Percentiles rank a stretch among this genome's conserved stretches.
phyloP scores from a whole-genome alignment of 2,888 invertebrate species.

The Macrophya annulata region DNA sequence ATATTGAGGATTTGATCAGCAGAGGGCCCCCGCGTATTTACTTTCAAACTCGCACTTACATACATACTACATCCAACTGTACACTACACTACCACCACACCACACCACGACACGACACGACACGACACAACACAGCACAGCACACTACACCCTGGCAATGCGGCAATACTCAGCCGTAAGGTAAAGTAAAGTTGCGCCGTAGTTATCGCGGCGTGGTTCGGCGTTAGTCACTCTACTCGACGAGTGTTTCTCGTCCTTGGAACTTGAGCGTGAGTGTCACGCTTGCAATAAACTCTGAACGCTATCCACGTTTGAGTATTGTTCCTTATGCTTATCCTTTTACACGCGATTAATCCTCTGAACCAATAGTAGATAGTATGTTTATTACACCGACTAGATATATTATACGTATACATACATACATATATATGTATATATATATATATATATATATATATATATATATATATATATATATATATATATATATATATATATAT shows the following conservation, averaged over 20 bases:
- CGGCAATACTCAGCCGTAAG: neutral
- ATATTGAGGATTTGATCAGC: neutral
- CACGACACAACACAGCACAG: no score
- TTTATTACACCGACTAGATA: neutral
- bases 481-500: no score
- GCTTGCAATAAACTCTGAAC: conserved; percentile 45
- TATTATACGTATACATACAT: no score
- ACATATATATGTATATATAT: no score
- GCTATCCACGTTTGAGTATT: conserved; percentile 28
- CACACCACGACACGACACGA: no score
- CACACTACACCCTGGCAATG: neutral
- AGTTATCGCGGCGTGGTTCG: conserved; percentile 50
- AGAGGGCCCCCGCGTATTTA: conserved; percentile 14
- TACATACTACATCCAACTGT: neutral
- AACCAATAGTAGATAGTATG: neutral
- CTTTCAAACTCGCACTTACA: conserved; percentile 32
- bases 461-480: no score
- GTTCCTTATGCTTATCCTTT: conserved; percentile 14
- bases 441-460: no score
- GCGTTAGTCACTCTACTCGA: conserved; percentile 47
- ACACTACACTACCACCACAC: no score
- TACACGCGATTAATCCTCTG: neutral
- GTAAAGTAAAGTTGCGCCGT: conserved; percentile 15
- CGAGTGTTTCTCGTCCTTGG: conserved; percentile 51
- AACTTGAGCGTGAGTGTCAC: conserved; percentile 41